Evolutionary conservation across 2,797 vertebrate species (phyloP), one percentile per base, ranked within the genome.

Genomic region (Atherinosoma microstoma): DNA sequence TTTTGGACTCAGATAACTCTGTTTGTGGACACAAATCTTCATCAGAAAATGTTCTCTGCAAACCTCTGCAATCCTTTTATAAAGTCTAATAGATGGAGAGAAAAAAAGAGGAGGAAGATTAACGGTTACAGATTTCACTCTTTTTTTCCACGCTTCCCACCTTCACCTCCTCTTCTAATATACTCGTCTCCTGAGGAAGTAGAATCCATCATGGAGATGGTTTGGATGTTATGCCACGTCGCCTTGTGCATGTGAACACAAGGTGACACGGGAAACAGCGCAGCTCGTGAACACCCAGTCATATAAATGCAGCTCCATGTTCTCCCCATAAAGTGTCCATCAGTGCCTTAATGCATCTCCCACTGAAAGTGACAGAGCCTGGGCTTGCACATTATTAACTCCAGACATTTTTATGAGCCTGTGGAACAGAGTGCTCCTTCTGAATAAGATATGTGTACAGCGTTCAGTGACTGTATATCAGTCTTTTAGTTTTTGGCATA

Each of bases 281-380:
- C 60, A 36, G 85, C 84, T 84, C 67, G 29, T 80, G 83, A 85
- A 63, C 62, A 70, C 67, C 58, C 77, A 36, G 71, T 83, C 86
- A 86, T 90, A 81, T 78, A 74, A 91, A 92, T 92, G 89, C 92
- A 87, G 82, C 82, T 67, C 87, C 91, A 87, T 87, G 91, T 91
- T 91, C 86, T 84, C 61, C 70, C 83, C 86, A 91, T 94, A 90
- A 94, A 91, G 82, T 90, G 81, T 88, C 90, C 87, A 92, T 93
- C 91, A 92, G 87, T 71, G 75, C 85, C 84, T 84, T 91, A 91
- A 93, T 91, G 85, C 85, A 80, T 89, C 83, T 88, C 88, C 82
- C 86, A 77, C 77, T 80, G 91, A 88, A 89, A 86, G 82, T 91
- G 88, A 90, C 90, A 89, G 80, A 83, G 77, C 69, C 89, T 70